phyloP scores from a whole-genome alignment of 2,113 vertebrate species.

The Pristiophorus japonicus region DNA sequence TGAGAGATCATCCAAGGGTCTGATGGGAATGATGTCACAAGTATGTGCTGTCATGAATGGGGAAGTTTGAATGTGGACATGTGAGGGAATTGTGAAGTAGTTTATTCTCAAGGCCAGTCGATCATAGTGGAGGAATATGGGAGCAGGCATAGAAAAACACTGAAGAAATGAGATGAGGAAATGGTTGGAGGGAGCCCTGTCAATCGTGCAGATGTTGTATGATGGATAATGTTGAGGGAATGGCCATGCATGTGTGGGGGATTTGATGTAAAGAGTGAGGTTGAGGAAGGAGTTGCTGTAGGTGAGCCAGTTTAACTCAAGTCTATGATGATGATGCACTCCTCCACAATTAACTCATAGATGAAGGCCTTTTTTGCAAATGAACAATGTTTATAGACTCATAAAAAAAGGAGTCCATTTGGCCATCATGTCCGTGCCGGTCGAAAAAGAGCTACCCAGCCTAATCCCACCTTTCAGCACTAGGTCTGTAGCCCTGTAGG shows the following conservation, averaged over 20 bases:
- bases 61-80: background rate
- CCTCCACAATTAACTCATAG: background rate
- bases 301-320: background rate
- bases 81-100: background rate
- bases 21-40: background rate
- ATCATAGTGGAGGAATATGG: background rate
- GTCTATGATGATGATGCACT: background rate
- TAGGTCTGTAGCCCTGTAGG: no score
- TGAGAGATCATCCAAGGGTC: background rate
- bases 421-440: no score
- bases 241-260: background rate
- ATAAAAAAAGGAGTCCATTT: no score
- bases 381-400: background rate
- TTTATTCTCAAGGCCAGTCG: background rate
- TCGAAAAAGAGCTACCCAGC: no score
- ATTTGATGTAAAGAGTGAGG: background rate
- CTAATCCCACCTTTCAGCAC: no score
- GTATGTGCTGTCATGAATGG: background rate
- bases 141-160: background rate
- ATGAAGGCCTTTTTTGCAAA: background rate
- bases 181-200: background rate
- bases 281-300: background rate
- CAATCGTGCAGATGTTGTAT: background rate
- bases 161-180: background rate
- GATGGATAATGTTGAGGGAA: background rate